These are phyloP conservation scores for Sebastes oblongus DNA, from an alignment of 2,797 vertebrate species.

Conservation along the genomic window DNA sequence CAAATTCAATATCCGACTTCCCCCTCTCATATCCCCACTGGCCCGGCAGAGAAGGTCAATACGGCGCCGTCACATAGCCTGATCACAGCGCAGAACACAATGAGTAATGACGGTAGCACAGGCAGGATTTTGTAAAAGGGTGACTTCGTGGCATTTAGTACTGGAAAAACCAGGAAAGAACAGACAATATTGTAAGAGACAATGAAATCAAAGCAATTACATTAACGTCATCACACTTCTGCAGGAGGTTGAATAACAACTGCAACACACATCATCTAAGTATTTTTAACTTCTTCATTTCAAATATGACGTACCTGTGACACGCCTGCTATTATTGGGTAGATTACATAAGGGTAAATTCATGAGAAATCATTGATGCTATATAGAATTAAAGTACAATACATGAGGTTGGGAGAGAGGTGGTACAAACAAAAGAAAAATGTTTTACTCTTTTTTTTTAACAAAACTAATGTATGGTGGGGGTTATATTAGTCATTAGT, in stretches of 20 bases:
- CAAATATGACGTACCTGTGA: neutral
- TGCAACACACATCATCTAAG: neutral
- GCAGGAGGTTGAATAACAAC: neutral
- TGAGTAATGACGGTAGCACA: slow-evolving; percentile 33
- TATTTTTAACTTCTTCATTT: neutral
- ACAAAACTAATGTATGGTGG: neutral
- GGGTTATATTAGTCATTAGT: neutral
- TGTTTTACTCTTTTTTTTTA: neutral
- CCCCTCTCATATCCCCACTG: slow-evolving; percentile 42
- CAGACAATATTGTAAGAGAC: neutral
- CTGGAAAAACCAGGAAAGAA: neutral
- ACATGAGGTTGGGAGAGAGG: neutral
- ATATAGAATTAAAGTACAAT: neutral
- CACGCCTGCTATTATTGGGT: neutral
- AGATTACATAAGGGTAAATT: neutral
- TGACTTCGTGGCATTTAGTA: slow-evolving; percentile 19
- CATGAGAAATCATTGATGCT: neutral
- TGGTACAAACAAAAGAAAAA: neutral
- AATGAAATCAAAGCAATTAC: neutral
- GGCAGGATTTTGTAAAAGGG: slow-evolving; percentile 18
- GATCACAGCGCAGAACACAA: slow-evolving; percentile 27
- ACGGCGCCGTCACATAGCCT: slow-evolving; percentile 23
- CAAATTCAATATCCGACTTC: slow-evolving; percentile 63
- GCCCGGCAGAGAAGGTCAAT: slow-evolving; percentile 57
- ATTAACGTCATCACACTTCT: neutral